A percentile compares a stretch with the other conserved stretches of the same genome.
phyloP scores from a whole-genome alignment of 1,140 invertebrate genomes.

The Heliconius hermathena region DNA sequence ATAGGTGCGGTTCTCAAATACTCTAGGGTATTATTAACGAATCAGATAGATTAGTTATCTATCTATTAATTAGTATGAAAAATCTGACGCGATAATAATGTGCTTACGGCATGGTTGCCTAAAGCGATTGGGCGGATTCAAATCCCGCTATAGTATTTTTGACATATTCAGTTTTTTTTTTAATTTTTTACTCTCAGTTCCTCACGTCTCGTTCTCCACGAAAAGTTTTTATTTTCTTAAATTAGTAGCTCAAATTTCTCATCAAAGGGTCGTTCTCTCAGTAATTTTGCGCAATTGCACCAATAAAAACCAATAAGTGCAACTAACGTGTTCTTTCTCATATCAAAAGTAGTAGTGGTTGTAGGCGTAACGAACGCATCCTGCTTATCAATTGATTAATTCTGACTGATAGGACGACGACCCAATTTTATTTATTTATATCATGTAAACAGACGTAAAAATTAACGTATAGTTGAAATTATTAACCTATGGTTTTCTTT shows the following conservation, averaged over 20 bases:
- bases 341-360: conserved; percentile 24
- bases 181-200: not conserved
- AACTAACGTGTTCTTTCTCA: conserved; percentile 6
- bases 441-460: conserved; percentile 14
- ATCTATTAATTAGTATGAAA: no score
- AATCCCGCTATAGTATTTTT: not conserved
- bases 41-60: no score
- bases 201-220: no score
- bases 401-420: conserved; percentile 36
- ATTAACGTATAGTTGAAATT: no score
- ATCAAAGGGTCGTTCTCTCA: not conserved
- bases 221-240: not conserved
- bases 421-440: conserved; percentile 38
- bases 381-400: conserved; percentile 45
- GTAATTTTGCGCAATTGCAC: conserved; percentile 8
- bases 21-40: no score
- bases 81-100: no score
- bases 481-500: no score
- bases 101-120: no score
- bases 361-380: conserved; percentile 43
- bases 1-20: no score
- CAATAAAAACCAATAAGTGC: conserved; percentile 2
- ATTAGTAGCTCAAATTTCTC: not conserved
- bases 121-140: no score
- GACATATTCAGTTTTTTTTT: not conserved